Evolutionary conservation across 2,888 invertebrate genomes (phyloP).

Genomic region (Hydrotaea cyrtoneurina): DNA sequence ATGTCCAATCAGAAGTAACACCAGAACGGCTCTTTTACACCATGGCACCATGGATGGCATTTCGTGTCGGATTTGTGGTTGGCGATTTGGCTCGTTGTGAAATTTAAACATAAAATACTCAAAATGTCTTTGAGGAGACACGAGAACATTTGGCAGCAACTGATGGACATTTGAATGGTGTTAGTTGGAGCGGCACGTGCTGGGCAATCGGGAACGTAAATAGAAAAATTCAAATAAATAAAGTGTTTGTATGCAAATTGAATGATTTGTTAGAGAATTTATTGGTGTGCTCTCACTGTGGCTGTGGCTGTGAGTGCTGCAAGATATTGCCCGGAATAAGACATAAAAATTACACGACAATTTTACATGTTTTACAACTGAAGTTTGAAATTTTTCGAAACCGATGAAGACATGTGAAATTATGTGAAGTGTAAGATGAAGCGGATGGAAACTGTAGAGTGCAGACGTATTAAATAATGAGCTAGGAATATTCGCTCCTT

Average conservation of each 20-base stretch:
- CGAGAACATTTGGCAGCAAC: slow-evolving; percentile 60
- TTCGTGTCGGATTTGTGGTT: slow-evolving; percentile 13
- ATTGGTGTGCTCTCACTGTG: slow-evolving; percentile 20
- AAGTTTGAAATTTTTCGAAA: background rate
- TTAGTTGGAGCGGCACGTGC: slow-evolving; percentile 30
- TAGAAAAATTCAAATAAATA: slow-evolving; percentile 45
- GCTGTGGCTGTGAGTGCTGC: background rate
- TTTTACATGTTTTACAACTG: slow-evolving; percentile 52
- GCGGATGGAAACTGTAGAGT: background rate
- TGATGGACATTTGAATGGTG: slow-evolving; percentile 71
- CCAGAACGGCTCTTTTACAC: slow-evolving; percentile 61
- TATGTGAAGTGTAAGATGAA: background rate
- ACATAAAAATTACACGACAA: slow-evolving; percentile 54
- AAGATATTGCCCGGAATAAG: slow-evolving; percentile 33
- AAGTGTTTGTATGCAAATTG: slow-evolving; percentile 58
- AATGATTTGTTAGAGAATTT: slow-evolving; percentile 63
- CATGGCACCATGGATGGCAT: slow-evolving; percentile 41
- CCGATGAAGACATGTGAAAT: background rate
- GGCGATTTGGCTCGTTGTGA: slow-evolving; percentile 30
- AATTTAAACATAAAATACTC: slow-evolving; percentile 65
- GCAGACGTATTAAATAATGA: no score
- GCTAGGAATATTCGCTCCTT: no score
- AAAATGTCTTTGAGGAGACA: slow-evolving; percentile 61
- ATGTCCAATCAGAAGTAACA: slow-evolving; percentile 60
- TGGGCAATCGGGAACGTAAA: slow-evolving; percentile 20